Base-by-base conservation (phyloP, 2,888 invertebrate species). In the Lycia hirtaria region DNA sequence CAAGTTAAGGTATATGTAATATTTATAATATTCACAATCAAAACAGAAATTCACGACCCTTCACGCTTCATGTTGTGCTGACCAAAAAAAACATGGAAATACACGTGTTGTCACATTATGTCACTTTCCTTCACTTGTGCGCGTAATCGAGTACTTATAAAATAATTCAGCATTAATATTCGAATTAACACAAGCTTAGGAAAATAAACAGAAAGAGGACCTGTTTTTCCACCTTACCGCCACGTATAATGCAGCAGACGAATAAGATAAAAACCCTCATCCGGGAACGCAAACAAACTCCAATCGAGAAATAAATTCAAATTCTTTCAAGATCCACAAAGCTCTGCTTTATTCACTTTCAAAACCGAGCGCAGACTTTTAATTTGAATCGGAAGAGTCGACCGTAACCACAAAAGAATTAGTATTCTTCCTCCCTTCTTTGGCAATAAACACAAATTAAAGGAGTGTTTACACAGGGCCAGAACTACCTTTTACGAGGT, bases 261-360 rank as follows among this genome's bases (percentile, higher is more conserved):
- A 4, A 17, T 15, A 26, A 17, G 10, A 77, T 33, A 74, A 68
- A 69, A 62, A 66, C 66, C 64, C 67, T 62, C 56, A 52, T 33
- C 56, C 51, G 35, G 24, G 12, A 26, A 35, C 24, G 35, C 35
- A 47, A 35, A 52, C 26, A 24, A 19, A 49, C 14, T 43, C 26
- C 40, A 28, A 40, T 51, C 35, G 38, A 37, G 24, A 22, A 40
- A 35, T 20, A 52, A 48, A 52, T 52, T 48, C 41, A 51, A 57
- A 43, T 52, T 48, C 22, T 48, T 52, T 47, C 32, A 48, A 48
- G 35, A 55, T 32, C 33, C 48, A 33, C 55, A 48, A 55, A 55
- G 47, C 41, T 43, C 26, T 54, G 30, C 24, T 20, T 49, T 58
- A 58, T 53, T 49, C 49, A 43, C 35, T 37, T 48, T 48, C 52